Percentiles rank a stretch among this genome's conserved stretches.
Conservation (phyloP, 2,888 invertebrate genomes). For the Platycheirus rosarum region DNA sequence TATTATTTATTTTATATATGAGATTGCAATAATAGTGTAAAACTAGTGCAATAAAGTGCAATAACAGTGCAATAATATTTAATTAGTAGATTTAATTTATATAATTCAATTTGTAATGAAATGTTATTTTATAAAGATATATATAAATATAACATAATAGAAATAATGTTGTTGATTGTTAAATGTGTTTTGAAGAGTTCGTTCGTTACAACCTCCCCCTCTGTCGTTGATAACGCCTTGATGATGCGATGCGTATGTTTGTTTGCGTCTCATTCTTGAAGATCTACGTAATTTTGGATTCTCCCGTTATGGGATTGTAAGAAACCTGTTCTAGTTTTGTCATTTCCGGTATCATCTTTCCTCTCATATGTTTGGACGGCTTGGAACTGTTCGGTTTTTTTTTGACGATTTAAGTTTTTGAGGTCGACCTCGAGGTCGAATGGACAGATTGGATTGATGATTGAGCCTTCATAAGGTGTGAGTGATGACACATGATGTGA, state of each 20-base stretch:
- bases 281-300: neutral
- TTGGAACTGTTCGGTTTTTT: neutral
- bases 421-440: neutral
- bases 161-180: too few relatives aligned
- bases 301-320: neutral
- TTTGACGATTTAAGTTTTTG: neutral
- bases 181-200: too few relatives aligned
- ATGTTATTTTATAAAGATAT: too few relatives aligned
- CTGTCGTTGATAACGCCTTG: constrained; percentile 1
- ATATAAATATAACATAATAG: too few relatives aligned
- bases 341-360: neutral
- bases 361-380: neutral
- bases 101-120: too few relatives aligned
- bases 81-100: too few relatives aligned
- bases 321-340: neutral
- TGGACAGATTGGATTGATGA: constrained; percentile 4
- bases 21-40: too few relatives aligned
- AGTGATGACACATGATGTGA: constrained; percentile 6
- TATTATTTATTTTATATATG: too few relatives aligned
- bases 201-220: constrained; percentile 30
- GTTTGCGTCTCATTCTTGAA: neutral
- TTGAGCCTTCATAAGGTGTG: neutral
- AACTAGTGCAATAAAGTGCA: too few relatives aligned
- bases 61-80: too few relatives aligned
- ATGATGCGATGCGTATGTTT: neutral